A percentile compares a stretch with the other conserved stretches of the same genome.
These are phyloP conservation scores for Centropyge bicolor DNA, from an alignment of 2,797 vertebrate genomes.

Conservation along the genomic window DNA sequence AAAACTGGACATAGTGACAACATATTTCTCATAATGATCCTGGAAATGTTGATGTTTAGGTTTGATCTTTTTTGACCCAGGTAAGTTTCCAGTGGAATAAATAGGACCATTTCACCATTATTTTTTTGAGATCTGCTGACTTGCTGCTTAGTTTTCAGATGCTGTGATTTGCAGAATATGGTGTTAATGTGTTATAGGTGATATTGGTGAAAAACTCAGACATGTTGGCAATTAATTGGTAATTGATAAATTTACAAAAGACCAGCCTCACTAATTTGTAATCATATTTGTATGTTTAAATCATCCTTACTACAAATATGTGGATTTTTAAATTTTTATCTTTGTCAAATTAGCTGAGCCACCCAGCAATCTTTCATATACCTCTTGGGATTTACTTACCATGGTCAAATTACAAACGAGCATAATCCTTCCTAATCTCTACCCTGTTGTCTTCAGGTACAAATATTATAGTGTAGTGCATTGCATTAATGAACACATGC, in stretches of 20 bases:
- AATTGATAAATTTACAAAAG: neutral
- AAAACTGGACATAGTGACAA: rapidly evolving
- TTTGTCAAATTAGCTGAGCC: neutral
- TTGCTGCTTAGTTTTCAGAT: neutral
- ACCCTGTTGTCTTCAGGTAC: neutral
- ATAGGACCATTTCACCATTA: neutral
- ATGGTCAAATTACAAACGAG: constrained; percentile 3
- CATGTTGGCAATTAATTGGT: neutral
- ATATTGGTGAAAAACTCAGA: neutral
- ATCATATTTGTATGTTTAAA: constrained; percentile 3
- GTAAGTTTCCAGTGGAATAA: neutral
- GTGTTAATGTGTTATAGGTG: neutral
- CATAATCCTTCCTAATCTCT: constrained; percentile 4
- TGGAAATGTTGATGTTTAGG: neutral
- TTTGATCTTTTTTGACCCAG: neutral
- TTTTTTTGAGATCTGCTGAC: neutral
- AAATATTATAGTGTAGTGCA: neutral
- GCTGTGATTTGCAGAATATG: neutral
- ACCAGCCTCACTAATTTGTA: constrained; percentile 1
- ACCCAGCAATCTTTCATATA: neutral
- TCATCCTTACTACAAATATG: neutral
- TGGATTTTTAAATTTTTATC: neutral
- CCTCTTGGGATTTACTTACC: neutral
- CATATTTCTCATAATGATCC: neutral
- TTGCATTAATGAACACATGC: constrained; percentile 1